Conservation (phyloP, 2,113 vertebrate genomes). For the Callaeas wilsoni region DNA sequence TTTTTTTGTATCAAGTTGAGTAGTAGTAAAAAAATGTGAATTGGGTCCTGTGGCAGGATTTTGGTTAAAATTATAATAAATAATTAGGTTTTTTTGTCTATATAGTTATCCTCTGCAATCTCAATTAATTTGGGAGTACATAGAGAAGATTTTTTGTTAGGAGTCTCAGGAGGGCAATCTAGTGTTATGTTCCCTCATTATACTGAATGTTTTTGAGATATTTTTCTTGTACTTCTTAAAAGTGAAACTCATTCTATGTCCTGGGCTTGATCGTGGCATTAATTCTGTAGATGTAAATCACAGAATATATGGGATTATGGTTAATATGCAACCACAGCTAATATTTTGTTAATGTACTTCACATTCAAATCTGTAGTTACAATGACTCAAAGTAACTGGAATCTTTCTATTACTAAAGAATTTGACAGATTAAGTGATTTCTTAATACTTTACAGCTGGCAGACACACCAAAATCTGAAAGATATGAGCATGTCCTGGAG, state of each 20-base stretch:
- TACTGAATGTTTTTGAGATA: background rate
- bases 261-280: background rate
- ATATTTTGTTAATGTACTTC: background rate
- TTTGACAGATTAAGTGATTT: conserved; percentile 61
- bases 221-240: background rate
- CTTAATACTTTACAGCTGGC: conserved; percentile 82
- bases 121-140: background rate
- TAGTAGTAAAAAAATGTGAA: background rate
- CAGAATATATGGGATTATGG: background rate
- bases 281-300: background rate
- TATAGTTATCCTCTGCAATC: background rate
- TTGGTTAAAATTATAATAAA: background rate
- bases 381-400: background rate
- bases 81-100: background rate
- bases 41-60: background rate
- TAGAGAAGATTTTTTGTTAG: background rate
- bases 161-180: background rate
- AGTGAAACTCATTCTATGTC: background rate
- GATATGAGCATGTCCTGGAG: conserved; percentile 88
- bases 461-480: conserved; percentile 86
- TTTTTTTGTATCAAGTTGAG: background rate
- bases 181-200: background rate
- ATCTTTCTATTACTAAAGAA: conserved; percentile 22
- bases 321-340: background rate
- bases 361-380: background rate